Conservation (phyloP, 2,888 invertebrate genomes). For the Xestobium rufovillosum region DNA sequence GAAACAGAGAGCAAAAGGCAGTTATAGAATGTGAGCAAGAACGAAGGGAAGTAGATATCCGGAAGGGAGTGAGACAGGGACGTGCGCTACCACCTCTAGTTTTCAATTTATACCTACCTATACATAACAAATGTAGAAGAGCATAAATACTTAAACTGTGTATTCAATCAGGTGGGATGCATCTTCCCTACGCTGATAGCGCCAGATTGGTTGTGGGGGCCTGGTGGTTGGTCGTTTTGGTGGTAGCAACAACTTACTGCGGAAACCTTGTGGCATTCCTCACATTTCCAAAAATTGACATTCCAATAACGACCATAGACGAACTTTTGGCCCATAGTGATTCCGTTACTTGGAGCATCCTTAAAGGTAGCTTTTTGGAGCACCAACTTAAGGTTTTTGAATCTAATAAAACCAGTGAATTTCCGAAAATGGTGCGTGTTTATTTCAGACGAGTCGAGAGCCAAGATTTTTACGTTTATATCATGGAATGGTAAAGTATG, state of each 20-base stretch:
- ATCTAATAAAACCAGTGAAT: neutral
- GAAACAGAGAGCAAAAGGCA: too few species aligned
- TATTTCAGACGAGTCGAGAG: slow-evolving; percentile 50
- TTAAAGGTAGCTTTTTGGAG: slow-evolving; percentile 68
- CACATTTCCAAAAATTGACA: slow-evolving; percentile 79
- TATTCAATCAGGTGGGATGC: slow-evolving; percentile 69
- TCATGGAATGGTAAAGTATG: slow-evolving; percentile 49
- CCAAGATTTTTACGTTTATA: slow-evolving; percentile 52
- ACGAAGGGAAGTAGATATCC: too few species aligned
- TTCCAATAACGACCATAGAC: slow-evolving; percentile 59
- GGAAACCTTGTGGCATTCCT: slow-evolving; percentile 89
- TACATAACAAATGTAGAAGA: too few species aligned
- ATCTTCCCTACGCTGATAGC: slow-evolving; percentile 77
- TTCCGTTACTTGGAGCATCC: slow-evolving; percentile 67
- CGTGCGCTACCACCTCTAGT: too few species aligned
- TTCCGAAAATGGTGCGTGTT: slow-evolving; percentile 7
- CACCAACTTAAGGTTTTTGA: slow-evolving; percentile 50
- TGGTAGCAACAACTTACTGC: slow-evolving; percentile 85
- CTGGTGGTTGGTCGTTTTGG: slow-evolving; percentile 89
- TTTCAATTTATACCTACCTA: too few species aligned
- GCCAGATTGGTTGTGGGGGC: slow-evolving; percentile 78
- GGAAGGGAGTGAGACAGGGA: too few species aligned
- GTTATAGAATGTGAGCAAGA: too few species aligned
- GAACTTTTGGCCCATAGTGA: slow-evolving; percentile 54
- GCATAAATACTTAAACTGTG: too few species aligned